phyloP scores from a whole-genome alignment of 2,797 vertebrate species.

The Eulemur albifrons region DNA sequence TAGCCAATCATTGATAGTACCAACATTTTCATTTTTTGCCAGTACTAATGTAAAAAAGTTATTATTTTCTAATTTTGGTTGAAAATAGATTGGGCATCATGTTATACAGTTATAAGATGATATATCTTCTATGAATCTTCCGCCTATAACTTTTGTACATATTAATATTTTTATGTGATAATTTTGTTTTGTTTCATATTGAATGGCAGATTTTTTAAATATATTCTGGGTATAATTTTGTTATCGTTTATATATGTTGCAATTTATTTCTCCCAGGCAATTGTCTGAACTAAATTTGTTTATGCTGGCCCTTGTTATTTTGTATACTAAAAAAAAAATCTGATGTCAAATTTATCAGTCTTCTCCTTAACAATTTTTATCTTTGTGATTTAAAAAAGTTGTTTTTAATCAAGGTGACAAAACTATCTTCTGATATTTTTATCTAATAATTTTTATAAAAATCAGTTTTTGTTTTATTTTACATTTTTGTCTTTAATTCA shows the following conservation, averaged over 20 bases:
- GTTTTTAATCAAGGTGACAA: not conserved
- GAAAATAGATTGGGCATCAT: not conserved
- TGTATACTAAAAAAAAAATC: not conserved
- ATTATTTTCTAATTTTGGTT: not conserved
- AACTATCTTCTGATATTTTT: not conserved
- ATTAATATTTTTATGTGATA: not conserved
- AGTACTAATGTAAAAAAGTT: not conserved
- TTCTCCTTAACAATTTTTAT: not conserved
- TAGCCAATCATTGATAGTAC: not conserved
- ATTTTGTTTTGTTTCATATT: not conserved
- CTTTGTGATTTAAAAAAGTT: not conserved
- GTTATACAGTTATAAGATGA: not conserved
- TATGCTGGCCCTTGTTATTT: not conserved
- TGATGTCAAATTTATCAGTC: not conserved
- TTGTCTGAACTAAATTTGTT: not conserved
- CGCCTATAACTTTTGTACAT: not conserved
- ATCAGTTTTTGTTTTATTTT: not conserved
- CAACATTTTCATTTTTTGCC: not conserved
- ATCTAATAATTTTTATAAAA: not conserved
- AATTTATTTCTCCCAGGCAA: not conserved
- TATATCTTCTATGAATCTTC: not conserved
- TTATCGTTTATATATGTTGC: not conserved
- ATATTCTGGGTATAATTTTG: not conserved
- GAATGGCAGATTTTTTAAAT: not conserved
- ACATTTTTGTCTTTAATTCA: not conserved